phyloP scores from a whole-genome alignment of 2,797 vertebrate species.

The Lithobates pipiens region DNA sequence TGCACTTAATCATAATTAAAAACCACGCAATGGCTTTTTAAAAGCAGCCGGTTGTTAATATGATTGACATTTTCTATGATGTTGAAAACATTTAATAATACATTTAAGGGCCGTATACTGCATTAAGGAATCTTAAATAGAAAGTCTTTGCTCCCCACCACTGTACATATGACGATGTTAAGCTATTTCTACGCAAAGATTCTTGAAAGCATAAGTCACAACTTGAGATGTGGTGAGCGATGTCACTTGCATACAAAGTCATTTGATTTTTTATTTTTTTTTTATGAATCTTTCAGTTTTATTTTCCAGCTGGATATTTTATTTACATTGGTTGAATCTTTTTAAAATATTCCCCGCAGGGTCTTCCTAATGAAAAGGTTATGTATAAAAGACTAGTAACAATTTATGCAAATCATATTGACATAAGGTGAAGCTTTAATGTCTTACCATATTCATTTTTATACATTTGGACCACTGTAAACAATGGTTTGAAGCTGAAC shows the following conservation, averaged over 20 bases:
- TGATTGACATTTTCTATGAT: conserved; percentile 75
- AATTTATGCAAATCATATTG: background rate
- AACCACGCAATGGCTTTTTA: conserved; percentile 69
- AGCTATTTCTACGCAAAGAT: conserved; percentile 36
- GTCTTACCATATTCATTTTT: too few species aligned
- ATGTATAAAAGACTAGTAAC: background rate
- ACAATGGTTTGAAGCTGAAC: too few species aligned
- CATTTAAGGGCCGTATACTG: conserved; percentile 63
- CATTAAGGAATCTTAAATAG: conserved; percentile 71
- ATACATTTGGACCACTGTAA: too few species aligned
- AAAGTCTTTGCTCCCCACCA: conserved; percentile 57
- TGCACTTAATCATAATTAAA: conserved; percentile 77
- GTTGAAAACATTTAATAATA: conserved; percentile 75
- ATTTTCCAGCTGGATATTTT: background rate
- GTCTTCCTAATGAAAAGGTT: background rate
- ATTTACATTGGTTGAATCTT: background rate
- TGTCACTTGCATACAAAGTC: background rate
- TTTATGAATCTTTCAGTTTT: background rate
- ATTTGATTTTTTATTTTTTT: conserved; percentile 9
- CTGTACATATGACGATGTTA: conserved; percentile 61
- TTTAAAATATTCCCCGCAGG: background rate
- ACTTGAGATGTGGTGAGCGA: background rate
- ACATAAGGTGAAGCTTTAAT: background rate
- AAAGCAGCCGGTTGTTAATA: conserved; percentile 71
- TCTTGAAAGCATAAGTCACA: background rate